Conservation (phyloP, 2,113 vertebrate genomes). For the Alces alces region DNA sequence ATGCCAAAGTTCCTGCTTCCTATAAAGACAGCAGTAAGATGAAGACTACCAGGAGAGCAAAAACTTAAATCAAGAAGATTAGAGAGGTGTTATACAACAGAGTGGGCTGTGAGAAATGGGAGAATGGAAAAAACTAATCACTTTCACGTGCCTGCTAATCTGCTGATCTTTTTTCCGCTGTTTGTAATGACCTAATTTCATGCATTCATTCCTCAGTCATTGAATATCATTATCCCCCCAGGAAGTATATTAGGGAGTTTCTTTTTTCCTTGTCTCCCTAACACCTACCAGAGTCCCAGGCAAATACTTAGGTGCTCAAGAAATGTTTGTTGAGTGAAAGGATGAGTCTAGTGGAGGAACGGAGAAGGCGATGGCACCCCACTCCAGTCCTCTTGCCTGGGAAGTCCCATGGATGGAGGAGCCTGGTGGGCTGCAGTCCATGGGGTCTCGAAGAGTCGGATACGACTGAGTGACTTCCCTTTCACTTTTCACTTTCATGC, state of each 20-base stretch:
- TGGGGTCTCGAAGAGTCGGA: too few relatives aligned
- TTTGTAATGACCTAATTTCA: background rate
- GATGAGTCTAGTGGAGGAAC: background rate
- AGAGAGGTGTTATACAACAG: background rate
- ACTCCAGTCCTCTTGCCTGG: too few relatives aligned
- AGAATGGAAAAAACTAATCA: background rate
- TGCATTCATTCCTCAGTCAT: background rate
- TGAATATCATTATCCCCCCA: background rate
- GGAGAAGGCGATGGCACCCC: too few relatives aligned
- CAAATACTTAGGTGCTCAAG: background rate
- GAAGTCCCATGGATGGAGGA: too few relatives aligned
- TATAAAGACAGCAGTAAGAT: background rate
- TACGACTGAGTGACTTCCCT: too few relatives aligned
- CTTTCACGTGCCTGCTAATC: background rate
- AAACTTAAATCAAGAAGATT: background rate
- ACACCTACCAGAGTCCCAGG: background rate
- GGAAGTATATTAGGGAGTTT: background rate
- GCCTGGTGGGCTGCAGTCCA: too few relatives aligned
- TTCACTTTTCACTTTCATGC: too few relatives aligned
- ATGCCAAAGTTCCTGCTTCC: background rate
- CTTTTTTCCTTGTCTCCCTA: background rate
- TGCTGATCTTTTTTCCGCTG: background rate
- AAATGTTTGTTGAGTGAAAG: background rate
- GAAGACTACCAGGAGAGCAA: background rate
- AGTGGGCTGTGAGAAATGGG: background rate